phyloP scores from a whole-genome alignment of 2,888 invertebrate genomes.

The Lithophane leautieri region DNA sequence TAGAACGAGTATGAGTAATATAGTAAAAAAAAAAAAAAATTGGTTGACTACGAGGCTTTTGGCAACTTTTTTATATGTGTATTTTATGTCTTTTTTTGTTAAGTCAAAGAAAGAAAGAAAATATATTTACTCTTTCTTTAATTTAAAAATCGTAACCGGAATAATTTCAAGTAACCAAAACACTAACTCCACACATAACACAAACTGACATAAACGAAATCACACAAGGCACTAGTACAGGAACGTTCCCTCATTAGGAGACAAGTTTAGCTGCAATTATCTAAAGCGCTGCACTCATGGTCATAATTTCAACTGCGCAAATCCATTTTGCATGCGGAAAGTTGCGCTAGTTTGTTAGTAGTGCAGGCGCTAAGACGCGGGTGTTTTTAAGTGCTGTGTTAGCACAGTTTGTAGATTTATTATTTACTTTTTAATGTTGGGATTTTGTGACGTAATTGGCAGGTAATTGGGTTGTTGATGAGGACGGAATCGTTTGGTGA shows the following conservation, averaged over 20 bases:
- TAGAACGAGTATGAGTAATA: no score
- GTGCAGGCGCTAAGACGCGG: conserved; percentile 71
- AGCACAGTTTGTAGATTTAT: conserved; percentile 71
- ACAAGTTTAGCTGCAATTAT: conserved; percentile 86
- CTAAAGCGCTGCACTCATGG: conserved; percentile 81
- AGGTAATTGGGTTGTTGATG: neutral
- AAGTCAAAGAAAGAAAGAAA: no score
- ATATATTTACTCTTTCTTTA: no score
- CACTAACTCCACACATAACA: conserved; percentile 21
- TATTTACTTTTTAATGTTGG: conserved; percentile 58
- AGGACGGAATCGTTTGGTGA: neutral
- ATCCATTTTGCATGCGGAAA: conserved; percentile 86
- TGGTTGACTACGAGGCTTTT: no score
- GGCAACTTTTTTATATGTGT: no score
- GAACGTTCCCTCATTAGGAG: conserved; percentile 81
- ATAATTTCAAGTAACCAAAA: no score
- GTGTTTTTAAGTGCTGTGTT: conserved; percentile 80
- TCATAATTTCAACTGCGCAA: conserved; percentile 72
- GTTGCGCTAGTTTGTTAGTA: conserved; percentile 76
- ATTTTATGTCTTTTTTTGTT: no score
- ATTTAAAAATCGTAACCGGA: no score
- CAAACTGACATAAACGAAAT: conserved; percentile 64
- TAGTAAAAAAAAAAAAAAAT: no score
- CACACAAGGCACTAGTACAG: conserved; percentile 65
- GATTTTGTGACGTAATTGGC: conserved; percentile 13